Base-by-base conservation (phyloP, 2,113 vertebrate genomes). In the Narcine bancroftii region DNA sequence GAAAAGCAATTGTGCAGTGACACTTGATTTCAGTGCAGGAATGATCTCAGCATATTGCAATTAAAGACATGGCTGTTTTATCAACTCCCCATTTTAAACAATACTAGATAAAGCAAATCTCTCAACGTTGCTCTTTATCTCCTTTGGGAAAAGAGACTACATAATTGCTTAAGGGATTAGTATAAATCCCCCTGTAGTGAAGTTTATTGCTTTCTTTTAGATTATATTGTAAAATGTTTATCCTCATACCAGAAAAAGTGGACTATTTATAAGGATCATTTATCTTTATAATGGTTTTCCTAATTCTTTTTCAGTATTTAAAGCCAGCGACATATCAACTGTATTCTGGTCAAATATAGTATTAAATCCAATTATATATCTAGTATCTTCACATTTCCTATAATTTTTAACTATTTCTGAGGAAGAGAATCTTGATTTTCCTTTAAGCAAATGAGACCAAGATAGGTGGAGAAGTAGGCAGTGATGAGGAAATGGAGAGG, bases 121-220 rank as follows among this genome's bases (percentile, higher is more conserved):
- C 56, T 65, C 2, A 85, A 65, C 39, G n/a, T 56, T 39, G 85
- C 53, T 89, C 63, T 89, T 65, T 56, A 89, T 65, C 85, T 89
- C 85, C 56, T 89, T 89, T 36, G 56, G 56, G 85, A 50, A n/a
- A 24, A 60, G 26, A 89, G 60, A 65, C 85, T 63, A 89, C 85
- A 89, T 63, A 89, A 89, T 89, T 89, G 85, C 56, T 89, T 89
- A 65, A 89, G 53, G 53, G 56, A 89, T 89, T 89, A 89, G n/a
- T 89, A 17, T 39, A 89, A 89, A 89, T 63, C 85, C 56, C 56
- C 63, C 85, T 24, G 56, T 36, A 36, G 81, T 89, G 19, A 13
- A 39, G 60, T 65, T 89, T 89, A 21, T 17, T 39, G 60, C 85
- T 89, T 89, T 60, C n/a, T 89, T 89, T 89, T 85, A 50, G 29